Conservation (phyloP, 2,113 vertebrate species). For the Bubo bubo region DNA sequence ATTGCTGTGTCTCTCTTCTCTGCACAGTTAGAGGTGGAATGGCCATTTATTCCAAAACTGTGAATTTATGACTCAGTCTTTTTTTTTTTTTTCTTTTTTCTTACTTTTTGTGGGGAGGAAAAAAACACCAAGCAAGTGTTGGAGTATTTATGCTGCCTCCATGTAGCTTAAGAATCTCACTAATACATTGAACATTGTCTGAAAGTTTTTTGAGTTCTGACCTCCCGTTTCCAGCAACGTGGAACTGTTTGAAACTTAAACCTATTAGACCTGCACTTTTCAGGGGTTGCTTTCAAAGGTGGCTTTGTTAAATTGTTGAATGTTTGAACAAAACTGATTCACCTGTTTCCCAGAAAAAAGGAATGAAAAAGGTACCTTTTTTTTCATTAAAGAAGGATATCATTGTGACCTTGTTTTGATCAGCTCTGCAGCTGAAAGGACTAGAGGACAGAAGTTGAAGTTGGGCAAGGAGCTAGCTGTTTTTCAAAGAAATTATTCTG, state of each 20-base stretch:
- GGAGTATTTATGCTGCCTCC: background rate
- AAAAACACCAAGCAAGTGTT: background rate
- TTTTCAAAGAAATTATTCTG: background rate
- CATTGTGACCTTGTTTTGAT: conserved; percentile 36
- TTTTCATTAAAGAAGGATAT: background rate
- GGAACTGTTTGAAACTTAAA: background rate
- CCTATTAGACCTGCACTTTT: background rate
- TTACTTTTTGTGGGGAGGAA: too few relatives aligned
- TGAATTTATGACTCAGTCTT: background rate
- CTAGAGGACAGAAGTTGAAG: background rate
- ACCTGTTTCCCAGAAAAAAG: background rate
- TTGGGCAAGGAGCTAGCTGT: background rate
- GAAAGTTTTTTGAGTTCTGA: conserved; percentile 1
- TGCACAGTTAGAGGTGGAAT: background rate
- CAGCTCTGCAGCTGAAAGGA: background rate
- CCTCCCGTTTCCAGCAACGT: background rate
- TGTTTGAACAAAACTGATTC: background rate
- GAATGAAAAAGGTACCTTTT: background rate
- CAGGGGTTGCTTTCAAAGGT: background rate
- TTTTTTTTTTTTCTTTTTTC: background rate
- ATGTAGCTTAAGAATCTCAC: background rate
- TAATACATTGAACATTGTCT: background rate
- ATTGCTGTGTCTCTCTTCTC: background rate
- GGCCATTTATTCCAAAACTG: background rate
- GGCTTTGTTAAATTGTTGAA: background rate